Base-by-base conservation (phyloP, 2,888 invertebrate species). In the Diloba caeruleocephala region DNA sequence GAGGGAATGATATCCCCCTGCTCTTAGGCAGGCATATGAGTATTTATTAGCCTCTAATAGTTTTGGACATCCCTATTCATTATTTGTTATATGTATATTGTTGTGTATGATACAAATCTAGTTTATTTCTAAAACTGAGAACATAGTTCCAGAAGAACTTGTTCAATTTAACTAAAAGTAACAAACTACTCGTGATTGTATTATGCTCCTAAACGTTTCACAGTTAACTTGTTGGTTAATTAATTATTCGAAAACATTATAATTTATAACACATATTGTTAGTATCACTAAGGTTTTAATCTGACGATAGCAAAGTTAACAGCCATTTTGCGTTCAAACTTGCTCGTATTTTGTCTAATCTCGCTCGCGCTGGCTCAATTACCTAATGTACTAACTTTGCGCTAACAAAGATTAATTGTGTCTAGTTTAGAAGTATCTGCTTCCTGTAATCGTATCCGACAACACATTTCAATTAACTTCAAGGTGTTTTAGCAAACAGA, bases 381-480 rank as follows among this genome's bases (percentile, higher is more conserved):
- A 19, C 17, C n/a, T 12, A 32, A 9, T 13, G 37, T 37, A 26
- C 33, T n/a, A 37, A 50, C 29, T 37, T 12, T 15, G 3, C 6
- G 17, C 41, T 12, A 39, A 58, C 34, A 33, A 58, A 58, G 38
- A 60, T 57, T 44, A 10, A 58, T 59, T 21, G 34, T 12, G 12
- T 13, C 13, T 32, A 13, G 26, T 49, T 6, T 14, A 17, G 10
- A 42, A 19, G 33, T 26, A 10, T 50, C 32, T 23, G 12, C 3
- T 39, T 39, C 21, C 62, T 17, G 54, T 29, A 21, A 37, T 42
- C 9, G 38, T 15, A 1, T 14, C 43, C 7, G 34, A 39, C 54
- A 53, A n/a, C 44, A 15, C 34, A 31, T 17, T 61, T 31, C 62
- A 31, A 45, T 62, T 58, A 28, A 26, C 42, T 39, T 36, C 62